Evolutionary conservation across 2,888 invertebrate genomes (phyloP), one percentile per base, ranked within the genome.

Genomic region (Lathronympha strigana): DNA sequence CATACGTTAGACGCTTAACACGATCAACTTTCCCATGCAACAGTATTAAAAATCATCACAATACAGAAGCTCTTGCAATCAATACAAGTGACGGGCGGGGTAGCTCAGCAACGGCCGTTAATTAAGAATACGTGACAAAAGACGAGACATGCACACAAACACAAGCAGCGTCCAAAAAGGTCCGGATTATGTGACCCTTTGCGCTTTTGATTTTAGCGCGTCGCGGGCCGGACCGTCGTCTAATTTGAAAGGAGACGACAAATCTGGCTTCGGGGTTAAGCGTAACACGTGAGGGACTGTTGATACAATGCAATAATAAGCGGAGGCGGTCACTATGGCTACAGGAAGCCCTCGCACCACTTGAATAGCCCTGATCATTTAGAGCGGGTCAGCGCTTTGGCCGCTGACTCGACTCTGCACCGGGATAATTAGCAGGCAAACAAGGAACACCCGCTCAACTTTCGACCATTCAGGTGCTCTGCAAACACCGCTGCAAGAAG

Each of bases 101-200:
- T 84, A 78, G 83, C 82, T 76, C 77, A 79, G 86, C 86, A 83
- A 84, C 84, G 84, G 84, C 81, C 84, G 84, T 92, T 92, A 92
- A 92, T 92, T 92, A 92, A 91, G 92, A 92, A 90, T 92, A 92
- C 92, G 92, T 92, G 92, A 92, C 91, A 92, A 92, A 92, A 92
- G 92, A 92, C 87, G 90, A 87, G 90, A 88, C 88, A 86, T 84
- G 84, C 87, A 87, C 87, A 89, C 85, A 89, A 86, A 88, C 82
- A 88, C 83, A 88, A 87, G 87, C 83, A 79, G 82, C 80, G 74
- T 73, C 75, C 84, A 90, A 91, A 92, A 92, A 91, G 92, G 91
- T 88, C 84, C 80, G 89, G 91, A 91, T 90, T 92, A 92, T 77
- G 84, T 88, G 88, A 90, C 92, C 90, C 91, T 86, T 90, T 89